phyloP scores from a whole-genome alignment of 1,140 invertebrate species.

The Pomacea maculata region DNA sequence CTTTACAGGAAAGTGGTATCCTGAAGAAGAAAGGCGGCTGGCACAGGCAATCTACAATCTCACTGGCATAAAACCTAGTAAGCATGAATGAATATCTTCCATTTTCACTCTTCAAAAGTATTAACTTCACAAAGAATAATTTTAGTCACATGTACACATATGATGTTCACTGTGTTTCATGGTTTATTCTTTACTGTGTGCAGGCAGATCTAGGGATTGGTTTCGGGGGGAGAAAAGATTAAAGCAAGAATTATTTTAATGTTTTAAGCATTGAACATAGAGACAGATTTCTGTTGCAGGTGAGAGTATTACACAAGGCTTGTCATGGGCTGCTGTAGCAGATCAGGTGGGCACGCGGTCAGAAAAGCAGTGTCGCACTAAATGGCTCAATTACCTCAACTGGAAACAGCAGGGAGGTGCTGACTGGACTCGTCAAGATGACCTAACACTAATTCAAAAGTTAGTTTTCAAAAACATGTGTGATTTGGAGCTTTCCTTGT shows the following conservation, averaged over 20 bases:
- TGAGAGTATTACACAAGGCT: conserved; percentile 62
- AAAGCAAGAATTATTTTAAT: not conserved
- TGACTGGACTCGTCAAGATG: conserved; percentile 68
- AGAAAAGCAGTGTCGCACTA: conserved; percentile 70
- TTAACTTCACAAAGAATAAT: no score
- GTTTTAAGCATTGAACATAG: not conserved
- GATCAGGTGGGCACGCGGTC: conserved; percentile 67
- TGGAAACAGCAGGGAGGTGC: conserved; percentile 68
- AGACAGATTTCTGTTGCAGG: conserved; percentile 38
- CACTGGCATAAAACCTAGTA: conserved; percentile 64
- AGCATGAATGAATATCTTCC: conserved; percentile 14
- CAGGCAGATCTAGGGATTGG: no score
- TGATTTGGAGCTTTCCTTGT: not conserved
- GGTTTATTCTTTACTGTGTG: no score
- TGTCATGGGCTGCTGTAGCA: conserved; percentile 68
- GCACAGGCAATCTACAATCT: conserved; percentile 67
- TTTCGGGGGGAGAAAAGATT: not conserved
- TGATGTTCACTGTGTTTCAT: no score
- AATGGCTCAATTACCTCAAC: conserved; percentile 70
- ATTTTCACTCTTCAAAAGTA: no score
- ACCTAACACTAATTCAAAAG: conserved; percentile 66
- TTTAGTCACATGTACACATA: no score
- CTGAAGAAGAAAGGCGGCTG: conserved; percentile 66
- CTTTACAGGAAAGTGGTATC: conserved; percentile 66
- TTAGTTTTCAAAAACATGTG: conserved; percentile 33